Conservation (phyloP, 2,113 vertebrate species). For the Psittacula cyanocephala region DNA sequence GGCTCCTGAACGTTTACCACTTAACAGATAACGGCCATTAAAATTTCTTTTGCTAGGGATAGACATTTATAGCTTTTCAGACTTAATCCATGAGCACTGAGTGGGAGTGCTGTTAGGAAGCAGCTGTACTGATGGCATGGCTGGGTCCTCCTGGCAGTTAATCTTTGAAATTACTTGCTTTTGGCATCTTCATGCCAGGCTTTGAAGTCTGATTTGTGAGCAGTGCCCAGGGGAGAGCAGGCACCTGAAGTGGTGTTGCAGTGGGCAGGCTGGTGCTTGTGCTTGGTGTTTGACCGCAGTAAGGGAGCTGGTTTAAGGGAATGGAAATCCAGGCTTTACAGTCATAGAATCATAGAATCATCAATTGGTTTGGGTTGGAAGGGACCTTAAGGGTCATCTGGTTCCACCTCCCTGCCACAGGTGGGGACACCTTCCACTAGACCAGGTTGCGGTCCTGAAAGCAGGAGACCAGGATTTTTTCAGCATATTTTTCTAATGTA, state of each 20-base stretch:
- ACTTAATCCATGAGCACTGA: too few species aligned
- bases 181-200: neutral
- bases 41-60: neutral
- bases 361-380: neutral
- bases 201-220: fast-evolving
- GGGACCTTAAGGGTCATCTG: neutral
- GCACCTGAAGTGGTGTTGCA: neutral
- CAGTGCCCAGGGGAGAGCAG: neutral
- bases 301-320: fast-evolving
- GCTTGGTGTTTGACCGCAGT: fast-evolving
- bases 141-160: neutral
- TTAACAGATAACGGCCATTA: neutral
- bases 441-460: neutral
- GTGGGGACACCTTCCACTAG: neutral
- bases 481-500: neutral
- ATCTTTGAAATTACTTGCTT: neutral
- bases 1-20: neutral
- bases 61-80: neutral
- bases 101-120: neutral
- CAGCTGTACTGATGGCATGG: fast-evolving
- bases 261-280: too few species aligned
- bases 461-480: neutral
- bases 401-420: neutral
- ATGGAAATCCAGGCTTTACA: neutral
- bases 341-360: neutral